Evolutionary conservation across 1,140 invertebrate genomes (phyloP).

Genomic region (Lordiphosa mommai): DNA sequence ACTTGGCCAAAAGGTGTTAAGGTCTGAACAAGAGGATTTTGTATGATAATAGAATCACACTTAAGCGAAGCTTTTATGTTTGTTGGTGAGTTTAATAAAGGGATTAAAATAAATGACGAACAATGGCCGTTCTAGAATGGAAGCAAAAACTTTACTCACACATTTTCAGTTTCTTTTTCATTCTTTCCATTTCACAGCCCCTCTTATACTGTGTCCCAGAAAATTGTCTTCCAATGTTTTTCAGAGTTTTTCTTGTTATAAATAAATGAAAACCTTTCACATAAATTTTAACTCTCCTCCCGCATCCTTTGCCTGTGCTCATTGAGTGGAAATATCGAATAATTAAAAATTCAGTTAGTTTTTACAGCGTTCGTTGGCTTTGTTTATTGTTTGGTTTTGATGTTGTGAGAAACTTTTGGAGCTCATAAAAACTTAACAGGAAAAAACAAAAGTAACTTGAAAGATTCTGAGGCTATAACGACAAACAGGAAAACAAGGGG

Average conservation of each 20-base stretch:
- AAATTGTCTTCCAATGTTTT: neutral
- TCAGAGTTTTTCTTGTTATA: constrained; percentile 5
- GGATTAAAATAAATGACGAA: no score
- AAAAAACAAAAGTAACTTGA: constrained; percentile 11
- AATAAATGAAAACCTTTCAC: constrained; percentile 41
- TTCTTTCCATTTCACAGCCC: neutral
- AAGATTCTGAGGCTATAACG: constrained; percentile 9
- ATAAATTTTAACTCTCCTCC: constrained; percentile 37
- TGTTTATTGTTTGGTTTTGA: constrained; percentile 57
- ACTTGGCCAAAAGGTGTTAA: no score
- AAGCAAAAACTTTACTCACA: no score
- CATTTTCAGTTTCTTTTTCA: neutral
- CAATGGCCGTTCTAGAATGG: no score
- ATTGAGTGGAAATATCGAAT: constrained; percentile 52
- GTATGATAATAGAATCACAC: no score
- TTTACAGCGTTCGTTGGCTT: constrained; percentile 28
- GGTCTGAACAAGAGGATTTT: no score
- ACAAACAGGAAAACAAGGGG: constrained; percentile 26
- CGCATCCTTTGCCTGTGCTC: neutral
- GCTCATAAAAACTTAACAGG: constrained; percentile 61
- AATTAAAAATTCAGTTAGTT: constrained; percentile 74
- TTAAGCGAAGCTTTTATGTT: no score
- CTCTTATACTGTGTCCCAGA: neutral
- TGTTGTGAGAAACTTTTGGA: constrained; percentile 52
- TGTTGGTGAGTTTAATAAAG: no score